Conservation (phyloP, 2,113 vertebrate genomes). For the Diglossa brunneiventris region DNA sequence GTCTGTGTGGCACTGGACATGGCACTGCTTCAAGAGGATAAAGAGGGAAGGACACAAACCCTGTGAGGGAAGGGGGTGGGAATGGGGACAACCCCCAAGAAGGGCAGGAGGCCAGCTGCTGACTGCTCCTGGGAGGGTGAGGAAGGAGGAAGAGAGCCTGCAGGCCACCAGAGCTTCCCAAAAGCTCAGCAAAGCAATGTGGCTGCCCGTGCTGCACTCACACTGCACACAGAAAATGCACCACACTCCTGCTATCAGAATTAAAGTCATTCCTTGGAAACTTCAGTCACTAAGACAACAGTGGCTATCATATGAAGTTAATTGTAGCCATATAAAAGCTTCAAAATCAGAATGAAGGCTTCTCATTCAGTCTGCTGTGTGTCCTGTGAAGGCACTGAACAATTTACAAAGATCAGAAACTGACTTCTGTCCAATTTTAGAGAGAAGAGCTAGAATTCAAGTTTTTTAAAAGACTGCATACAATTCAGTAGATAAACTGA, state of each 20-base stretch:
- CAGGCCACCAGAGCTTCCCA: background rate
- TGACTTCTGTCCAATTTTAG: background rate
- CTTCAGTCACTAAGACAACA: background rate
- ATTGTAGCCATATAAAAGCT: background rate
- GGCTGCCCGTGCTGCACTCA: background rate
- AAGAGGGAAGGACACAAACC: background rate
- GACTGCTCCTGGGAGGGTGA: background rate
- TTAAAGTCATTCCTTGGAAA: background rate
- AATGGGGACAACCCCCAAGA: background rate
- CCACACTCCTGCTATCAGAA: background rate
- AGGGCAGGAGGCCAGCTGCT: background rate
- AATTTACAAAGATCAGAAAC: background rate
- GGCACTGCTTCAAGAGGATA: background rate
- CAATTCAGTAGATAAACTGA: background rate
- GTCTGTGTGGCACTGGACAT: too few relatives aligned
- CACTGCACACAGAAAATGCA: fast-evolving
- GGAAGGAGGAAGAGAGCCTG: background rate
- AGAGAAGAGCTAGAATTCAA: background rate
- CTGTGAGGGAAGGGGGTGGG: fast-evolving
- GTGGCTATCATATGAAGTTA: background rate
- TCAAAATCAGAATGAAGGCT: background rate
- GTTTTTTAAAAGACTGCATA: background rate
- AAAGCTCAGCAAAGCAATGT: background rate
- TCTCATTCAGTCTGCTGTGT: background rate
- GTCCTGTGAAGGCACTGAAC: background rate